Evolutionary conservation across 2,888 invertebrate genomes (phyloP).

Genomic region (Plagodis pulveraria): DNA sequence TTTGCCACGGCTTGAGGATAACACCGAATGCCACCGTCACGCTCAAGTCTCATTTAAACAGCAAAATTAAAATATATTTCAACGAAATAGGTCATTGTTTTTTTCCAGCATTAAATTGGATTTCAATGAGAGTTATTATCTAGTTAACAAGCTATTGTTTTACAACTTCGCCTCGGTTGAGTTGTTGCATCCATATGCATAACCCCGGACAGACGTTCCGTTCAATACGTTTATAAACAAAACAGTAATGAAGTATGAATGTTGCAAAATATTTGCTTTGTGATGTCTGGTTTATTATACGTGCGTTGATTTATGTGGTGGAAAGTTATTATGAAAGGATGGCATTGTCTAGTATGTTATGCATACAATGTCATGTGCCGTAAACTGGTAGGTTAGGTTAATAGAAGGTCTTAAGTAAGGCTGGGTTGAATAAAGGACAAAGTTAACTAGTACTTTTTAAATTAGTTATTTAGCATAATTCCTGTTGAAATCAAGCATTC

Average conservation of each 20-base stretch:
- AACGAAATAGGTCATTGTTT: slow-evolving; percentile 41
- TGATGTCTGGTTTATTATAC: no score
- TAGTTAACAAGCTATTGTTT: slow-evolving; percentile 57
- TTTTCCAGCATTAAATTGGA: slow-evolving; percentile 38
- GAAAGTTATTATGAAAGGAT: no score
- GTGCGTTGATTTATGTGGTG: no score
- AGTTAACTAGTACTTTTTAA: no score
- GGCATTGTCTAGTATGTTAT: no score
- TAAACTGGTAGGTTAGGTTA: no score
- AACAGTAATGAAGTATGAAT: slow-evolving; percentile 7
- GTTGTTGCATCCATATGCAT: slow-evolving; percentile 34
- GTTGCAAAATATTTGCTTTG: neutral
- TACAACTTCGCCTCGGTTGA: slow-evolving; percentile 42
- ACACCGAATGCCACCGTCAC: neutral
- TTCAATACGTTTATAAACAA: slow-evolving; percentile 32
- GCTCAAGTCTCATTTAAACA: neutral
- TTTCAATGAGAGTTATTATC: slow-evolving; percentile 50
- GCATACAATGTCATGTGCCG: no score
- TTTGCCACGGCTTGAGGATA: no score
- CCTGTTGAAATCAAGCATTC: no score
- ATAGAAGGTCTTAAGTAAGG: no score
- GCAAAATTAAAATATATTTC: slow-evolving; percentile 6
- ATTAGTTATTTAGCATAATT: no score
- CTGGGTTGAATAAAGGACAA: no score
- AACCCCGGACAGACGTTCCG: slow-evolving; percentile 19